These are phyloP conservation scores for Malurus cyaneus DNA, from an alignment of 2,113 vertebrate species.

Conservation along the genomic window DNA sequence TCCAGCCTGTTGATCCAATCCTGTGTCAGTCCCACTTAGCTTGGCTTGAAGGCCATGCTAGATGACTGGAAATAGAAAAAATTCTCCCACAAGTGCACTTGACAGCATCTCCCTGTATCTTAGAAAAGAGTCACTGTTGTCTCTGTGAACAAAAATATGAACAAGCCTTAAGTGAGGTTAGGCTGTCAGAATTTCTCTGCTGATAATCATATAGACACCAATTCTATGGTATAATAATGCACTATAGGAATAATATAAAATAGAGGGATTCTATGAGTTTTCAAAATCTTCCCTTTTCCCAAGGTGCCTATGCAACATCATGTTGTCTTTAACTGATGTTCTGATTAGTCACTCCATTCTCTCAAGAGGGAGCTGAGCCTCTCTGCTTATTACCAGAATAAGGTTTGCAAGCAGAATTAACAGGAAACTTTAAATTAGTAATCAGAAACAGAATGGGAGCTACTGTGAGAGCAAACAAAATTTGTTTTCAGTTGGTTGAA, in stretches of 20 bases:
- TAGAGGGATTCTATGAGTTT: neutral
- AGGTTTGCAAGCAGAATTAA: neutral
- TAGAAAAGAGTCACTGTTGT: neutral
- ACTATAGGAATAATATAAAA: neutral
- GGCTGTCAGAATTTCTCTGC: neutral
- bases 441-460: slow-evolving; percentile 22
- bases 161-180: neutral
- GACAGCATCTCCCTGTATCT: neutral
- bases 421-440: slow-evolving; percentile 22
- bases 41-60: neutral
- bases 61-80: neutral
- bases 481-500: neutral
- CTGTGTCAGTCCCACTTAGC: neutral
- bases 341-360: neutral
- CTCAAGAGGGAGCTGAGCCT: neutral
- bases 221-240: neutral
- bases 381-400: neutral
- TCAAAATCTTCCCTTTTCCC: neutral
- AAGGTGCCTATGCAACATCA: neutral
- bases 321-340: neutral
- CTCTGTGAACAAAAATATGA: neutral
- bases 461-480: slow-evolving; percentile 22
- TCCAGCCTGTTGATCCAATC: neutral
- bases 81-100: neutral
- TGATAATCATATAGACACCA: neutral